Evolutionary conservation across 2,113 vertebrate genomes (phyloP), one percentile per base, ranked within the genome.

Genomic region (Grantiella picta): DNA sequence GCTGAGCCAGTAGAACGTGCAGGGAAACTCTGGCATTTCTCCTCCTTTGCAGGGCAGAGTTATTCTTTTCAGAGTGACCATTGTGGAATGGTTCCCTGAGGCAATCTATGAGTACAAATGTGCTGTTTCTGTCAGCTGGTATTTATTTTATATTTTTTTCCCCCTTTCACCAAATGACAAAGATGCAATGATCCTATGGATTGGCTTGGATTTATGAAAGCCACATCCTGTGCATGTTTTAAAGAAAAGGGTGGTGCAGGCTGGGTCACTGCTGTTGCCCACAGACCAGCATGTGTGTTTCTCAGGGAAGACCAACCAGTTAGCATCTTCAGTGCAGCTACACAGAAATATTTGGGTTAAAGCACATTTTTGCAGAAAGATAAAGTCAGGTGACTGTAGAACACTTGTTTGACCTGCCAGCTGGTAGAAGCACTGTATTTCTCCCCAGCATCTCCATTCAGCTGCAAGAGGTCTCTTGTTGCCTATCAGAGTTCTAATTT

Each of bases 401-500:
- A 16, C 28, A 11, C 64, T 87, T 63, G 25, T 42, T 54, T 61
- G 82, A 90, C 91, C 79, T 88, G 75, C 57, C 82, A 96, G 70
- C 78, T 92, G 73, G 82, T 82, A 25, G 78, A 38, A 33, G 35
- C 35, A 5, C 33, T 19, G 21, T 36, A 38, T 53, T 88, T 65
- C 45, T 68, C 13, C 60, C 50, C 77, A 80, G 47, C 49, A 24
- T 65, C n/a, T 57, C 71, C 35, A 38, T 60, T 23, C 44, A 73
- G 76, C 52, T 40, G 64, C 73, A 61, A 77, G 77, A 81, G 94
- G 73, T 89, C 73, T 93, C 82, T 60, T 42, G 60, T 81, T 94
- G 90, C 82, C 60, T 61, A 25, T 70, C 78, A 16, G n/a, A 33
- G 27, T 78, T 91, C 78, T 90, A 81, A 91, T 90, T 95, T 93